Conservation (phyloP, 2,888 invertebrate genomes). For the Drosophila histrio region DNA sequence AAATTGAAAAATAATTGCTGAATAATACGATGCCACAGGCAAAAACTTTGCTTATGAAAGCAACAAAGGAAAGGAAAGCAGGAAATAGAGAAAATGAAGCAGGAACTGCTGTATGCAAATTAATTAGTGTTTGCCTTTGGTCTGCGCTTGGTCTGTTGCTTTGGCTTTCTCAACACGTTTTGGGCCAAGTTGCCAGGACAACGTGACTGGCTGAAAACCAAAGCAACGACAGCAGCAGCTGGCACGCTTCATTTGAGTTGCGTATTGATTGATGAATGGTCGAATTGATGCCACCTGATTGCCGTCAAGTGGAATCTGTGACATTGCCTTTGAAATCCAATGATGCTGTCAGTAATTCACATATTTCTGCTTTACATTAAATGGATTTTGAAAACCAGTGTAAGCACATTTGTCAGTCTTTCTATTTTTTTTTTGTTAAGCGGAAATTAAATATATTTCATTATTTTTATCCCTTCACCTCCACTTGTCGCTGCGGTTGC, state of each 20-base stretch:
- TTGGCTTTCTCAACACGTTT: constrained; percentile 23
- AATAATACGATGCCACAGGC: constrained; percentile 37
- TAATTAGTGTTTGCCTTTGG: constrained; percentile 56
- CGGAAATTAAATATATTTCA: constrained; percentile 71
- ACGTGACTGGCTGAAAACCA: constrained; percentile 24
- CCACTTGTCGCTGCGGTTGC: background rate
- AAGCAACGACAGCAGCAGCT: background rate
- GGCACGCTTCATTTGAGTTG: constrained; percentile 24
- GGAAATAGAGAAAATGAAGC: background rate
- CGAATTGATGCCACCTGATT: constrained; percentile 39
- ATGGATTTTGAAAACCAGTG: background rate
- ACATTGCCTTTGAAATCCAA: constrained; percentile 41
- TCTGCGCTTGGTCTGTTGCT: background rate
- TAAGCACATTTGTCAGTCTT: constrained; percentile 30
- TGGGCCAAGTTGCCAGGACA: constrained; percentile 28
- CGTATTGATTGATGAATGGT: constrained; percentile 49
- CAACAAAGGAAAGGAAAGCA: background rate
- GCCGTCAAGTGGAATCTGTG: constrained; percentile 34
- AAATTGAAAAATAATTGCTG: constrained; percentile 75
- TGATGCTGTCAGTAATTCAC: constrained; percentile 23
- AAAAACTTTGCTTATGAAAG: constrained; percentile 3
- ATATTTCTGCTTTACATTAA: constrained; percentile 18
- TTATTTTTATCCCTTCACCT: constrained; percentile 30
- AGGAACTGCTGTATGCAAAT: constrained; percentile 34
- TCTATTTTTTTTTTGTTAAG: no score